Conservation (phyloP, 2,113 vertebrate genomes). For the Empidonax alnorum region DNA sequence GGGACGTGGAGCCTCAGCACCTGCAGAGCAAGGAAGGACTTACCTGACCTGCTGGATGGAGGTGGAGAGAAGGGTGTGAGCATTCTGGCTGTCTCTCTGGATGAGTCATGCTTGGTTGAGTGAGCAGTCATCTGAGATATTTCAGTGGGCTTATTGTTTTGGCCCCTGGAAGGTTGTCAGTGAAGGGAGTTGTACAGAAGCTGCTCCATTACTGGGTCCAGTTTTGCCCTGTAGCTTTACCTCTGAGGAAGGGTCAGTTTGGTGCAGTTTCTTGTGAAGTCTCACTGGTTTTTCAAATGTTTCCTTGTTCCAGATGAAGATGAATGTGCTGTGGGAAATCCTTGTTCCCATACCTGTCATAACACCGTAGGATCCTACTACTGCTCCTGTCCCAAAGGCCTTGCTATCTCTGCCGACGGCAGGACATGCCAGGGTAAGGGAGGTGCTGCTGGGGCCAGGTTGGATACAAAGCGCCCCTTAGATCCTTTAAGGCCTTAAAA, state of each 20-base stretch:
- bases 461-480: neutral
- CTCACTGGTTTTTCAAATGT: neutral
- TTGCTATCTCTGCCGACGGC: constrained; percentile 92
- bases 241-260: neutral
- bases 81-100: neutral
- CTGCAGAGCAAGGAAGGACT: neutral
- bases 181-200: neutral
- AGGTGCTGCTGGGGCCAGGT: neutral
- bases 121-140: neutral
- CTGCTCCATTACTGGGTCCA: neutral
- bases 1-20: neutral
- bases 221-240: neutral
- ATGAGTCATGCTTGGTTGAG: neutral
- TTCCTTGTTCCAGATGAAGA: constrained; percentile 86
- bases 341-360: constrained; percentile 93
- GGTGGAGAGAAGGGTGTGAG: neutral
- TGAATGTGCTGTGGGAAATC: constrained; percentile 84
- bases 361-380: constrained; percentile 91
- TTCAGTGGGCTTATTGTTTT: neutral
- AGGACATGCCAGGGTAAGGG: constrained; percentile 89
- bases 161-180: neutral
- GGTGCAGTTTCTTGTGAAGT: neutral
- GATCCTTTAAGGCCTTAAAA: neutral
- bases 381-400: constrained; percentile 91
- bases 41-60: neutral